Evolutionary conservation across 23 tunicate species (phyloP), one percentile per base, ranked within the genome.

Genomic region (Trididemnum clinides): DNA sequence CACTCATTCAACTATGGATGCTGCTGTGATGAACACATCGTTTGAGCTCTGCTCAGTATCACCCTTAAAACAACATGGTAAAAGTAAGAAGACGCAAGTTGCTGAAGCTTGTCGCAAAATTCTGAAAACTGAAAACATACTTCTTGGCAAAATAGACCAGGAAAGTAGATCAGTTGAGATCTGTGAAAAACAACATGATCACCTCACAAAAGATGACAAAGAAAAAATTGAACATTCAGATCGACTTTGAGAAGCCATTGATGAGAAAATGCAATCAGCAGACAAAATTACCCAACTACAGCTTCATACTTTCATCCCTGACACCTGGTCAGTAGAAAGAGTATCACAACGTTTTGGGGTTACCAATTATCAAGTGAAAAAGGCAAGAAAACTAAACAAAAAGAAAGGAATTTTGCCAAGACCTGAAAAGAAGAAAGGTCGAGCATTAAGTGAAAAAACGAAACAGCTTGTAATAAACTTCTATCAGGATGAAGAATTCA

Each of bases 401-500:
- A 51, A 35, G 57, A 39, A 64, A 65, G 86, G 81, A 82, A 82
- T 82, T 63, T 82, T 82, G n/a, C 34, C 32, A 23, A 64, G 33
- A 15, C 86, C 73, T 10, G 59, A 57, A 38, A 64, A 63, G 75
- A 62, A 33, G 27, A 65, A 64, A 62, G 86, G 80, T 18, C 69
- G 66, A 34, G 71, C 28, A 19, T 50, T 80, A 50, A 51, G 71
- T 34, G 37, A 33, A 54, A 34, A 80, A 54, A 54, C 34, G 21
- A 80, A 21, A 33, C 27, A 80, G 79, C 76, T 62, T 64, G 86
- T 82, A 6, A 64, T 23, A 23, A 34, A 82, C 20, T 82, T 82
- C 33, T 82, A 62, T 30, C 57, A 64, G 30, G 86, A 66, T 82
- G 86, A 82, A 26, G 86, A 82, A 64, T 63, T 63, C 33, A 82